Percentiles rank a stretch among this genome's conserved stretches.
Evolutionary conservation across 2,888 invertebrate genomes (phyloP).

Genomic region (Punctoribates punctum): DNA sequence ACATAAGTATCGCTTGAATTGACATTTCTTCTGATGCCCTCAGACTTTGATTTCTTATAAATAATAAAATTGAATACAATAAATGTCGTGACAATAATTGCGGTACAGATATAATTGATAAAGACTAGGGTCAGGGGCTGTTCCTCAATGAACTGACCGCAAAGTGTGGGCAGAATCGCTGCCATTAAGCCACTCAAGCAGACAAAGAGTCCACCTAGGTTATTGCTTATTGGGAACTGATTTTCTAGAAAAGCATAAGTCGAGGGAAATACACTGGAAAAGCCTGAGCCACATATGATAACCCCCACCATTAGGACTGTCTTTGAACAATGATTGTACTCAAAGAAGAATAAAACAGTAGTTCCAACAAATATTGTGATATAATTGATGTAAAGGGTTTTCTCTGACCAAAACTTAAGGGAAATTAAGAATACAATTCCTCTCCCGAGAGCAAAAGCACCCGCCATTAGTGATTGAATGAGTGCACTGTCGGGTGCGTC

Average conservation of each 20-base stretch:
- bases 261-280: conserved; percentile 8
- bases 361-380: not conserved
- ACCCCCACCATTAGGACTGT: not conserved
- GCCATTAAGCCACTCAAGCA: conserved; percentile 28
- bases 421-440: not conserved
- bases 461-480: not conserved
- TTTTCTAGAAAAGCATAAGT: conserved; percentile 19
- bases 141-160: conserved; percentile 10
- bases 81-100: not conserved
- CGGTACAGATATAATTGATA: not conserved
- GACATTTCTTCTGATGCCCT: not conserved
- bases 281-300: not conserved
- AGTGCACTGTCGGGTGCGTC: conserved; percentile 13
- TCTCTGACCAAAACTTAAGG: conserved; percentile 11
- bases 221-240: conserved; percentile 6
- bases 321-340: not conserved
- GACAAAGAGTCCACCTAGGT: not conserved
- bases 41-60: not conserved
- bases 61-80: not conserved
- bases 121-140: not conserved
- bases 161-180: conserved; percentile 21
- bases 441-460: not conserved
- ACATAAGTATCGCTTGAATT: not conserved
- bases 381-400: not conserved
- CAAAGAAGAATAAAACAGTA: not conserved